Evolutionary conservation across 2,113 vertebrate species (phyloP), one percentile per base, ranked within the genome.

Genomic region (Phyllopteryx taeniolatus): DNA sequence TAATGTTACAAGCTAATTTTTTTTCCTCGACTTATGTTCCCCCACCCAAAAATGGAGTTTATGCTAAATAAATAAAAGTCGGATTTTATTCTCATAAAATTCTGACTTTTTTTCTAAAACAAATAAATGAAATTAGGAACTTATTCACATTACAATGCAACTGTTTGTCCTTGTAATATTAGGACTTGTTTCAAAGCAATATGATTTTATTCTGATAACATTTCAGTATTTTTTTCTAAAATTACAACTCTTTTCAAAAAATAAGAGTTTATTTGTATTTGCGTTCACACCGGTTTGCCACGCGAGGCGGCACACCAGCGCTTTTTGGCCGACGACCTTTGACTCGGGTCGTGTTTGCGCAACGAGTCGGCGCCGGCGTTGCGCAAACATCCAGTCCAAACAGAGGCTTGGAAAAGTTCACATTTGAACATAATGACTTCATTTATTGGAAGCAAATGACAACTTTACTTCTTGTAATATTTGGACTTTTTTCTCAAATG

Each of bases 261-360:
- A 27, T 27, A 27, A 27, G 27, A 27, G 27, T 27, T 27, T 27
- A 27, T 27, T 27, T 27, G 27, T 10, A 8, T 46, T 46, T 11
- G 15, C 8, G 51, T 53, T 53, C 51, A 20, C 19, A 53, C 51
- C 0, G 6, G 49, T 53, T 20, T 53, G 49, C 17, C 49, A 20
- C 20, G 4, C 11, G 17, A 53, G 49, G 17, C 49, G 20, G 17
- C 15, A 53, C 5, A 53, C 49, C 19, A 53, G 49, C 19, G 6
- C 35, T 31, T n/a, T 33, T 20, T 27, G 61, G 9, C 15, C 31
- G 22, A 31, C 35, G 17, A 51, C 31, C 33, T 47, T 44, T 62
- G 39, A 33, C 17, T 14, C 20, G 8, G 53, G 53, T 56, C 65
- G 8, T 51, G 42, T 76, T 75, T 75, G 49, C 65, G 46, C 5